These are phyloP conservation scores for Hesperia comma DNA, from an alignment of 2,888 invertebrate species.

Conservation along the genomic window DNA sequence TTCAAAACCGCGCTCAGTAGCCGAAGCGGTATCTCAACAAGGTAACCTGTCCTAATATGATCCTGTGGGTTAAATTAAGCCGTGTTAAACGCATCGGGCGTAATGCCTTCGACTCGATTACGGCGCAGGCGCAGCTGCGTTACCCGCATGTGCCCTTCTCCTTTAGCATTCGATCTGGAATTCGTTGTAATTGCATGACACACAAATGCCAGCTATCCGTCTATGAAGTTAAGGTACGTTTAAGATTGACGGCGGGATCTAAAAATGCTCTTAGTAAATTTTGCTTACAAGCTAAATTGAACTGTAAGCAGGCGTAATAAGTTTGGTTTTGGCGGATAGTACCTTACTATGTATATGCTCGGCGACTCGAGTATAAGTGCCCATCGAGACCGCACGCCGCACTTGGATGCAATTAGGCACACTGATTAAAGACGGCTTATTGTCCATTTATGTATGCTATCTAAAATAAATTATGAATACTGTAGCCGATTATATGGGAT, in stretches of 20 bases:
- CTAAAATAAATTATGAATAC: slow-evolving; percentile 13
- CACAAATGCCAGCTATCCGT: too few relatives aligned
- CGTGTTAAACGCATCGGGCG: slow-evolving; percentile 16
- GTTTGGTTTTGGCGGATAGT: too few relatives aligned
- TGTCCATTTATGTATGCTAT: slow-evolving; percentile 26
- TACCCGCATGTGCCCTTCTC: slow-evolving; percentile 45
- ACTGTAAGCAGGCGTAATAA: too few relatives aligned
- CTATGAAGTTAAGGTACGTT: too few relatives aligned
- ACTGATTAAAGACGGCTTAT: slow-evolving; percentile 48
- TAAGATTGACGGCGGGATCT: too few relatives aligned
- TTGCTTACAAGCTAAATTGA: too few relatives aligned
- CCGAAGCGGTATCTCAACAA: neutral
- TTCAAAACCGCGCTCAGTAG: too few relatives aligned
- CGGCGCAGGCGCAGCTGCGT: slow-evolving; percentile 64
- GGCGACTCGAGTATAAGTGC: too few relatives aligned
- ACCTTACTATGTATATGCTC: too few relatives aligned
- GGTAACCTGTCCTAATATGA: slow-evolving; percentile 16
- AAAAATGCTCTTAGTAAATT: too few relatives aligned
- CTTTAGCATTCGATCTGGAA: too few relatives aligned
- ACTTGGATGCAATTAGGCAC: slow-evolving; percentile 71
- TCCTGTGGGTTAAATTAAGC: slow-evolving; percentile 17
- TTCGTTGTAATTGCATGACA: too few relatives aligned
- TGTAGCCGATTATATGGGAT: neutral
- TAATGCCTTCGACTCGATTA: slow-evolving; percentile 28
- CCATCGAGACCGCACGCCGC: slow-evolving; percentile 63